Percentiles rank a stretch among this genome's conserved stretches.
These are phyloP conservation scores for Muscicapa adusta DNA, from an alignment of 2,113 vertebrate genomes.

Conservation along the genomic window DNA sequence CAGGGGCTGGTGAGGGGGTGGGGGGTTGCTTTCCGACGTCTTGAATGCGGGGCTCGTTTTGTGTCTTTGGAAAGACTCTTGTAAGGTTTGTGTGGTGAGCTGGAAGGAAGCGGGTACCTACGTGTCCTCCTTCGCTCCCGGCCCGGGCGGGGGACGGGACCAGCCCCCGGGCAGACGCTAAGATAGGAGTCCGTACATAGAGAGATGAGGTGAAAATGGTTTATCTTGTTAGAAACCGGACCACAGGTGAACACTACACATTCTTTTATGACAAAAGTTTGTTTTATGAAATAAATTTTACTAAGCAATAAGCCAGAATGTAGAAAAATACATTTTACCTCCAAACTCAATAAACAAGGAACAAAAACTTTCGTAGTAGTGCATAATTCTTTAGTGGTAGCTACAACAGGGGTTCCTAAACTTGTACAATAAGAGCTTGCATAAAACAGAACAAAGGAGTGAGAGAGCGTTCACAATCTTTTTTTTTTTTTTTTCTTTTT, in stretches of 20 bases:
- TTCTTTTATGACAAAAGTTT: conserved; percentile 82
- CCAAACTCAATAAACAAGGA: conserved; percentile 84
- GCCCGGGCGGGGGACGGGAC: conserved; percentile 8
- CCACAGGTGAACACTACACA: conserved; percentile 79
- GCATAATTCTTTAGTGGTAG: conserved; percentile 79
- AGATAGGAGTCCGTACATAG: conserved; percentile 76
- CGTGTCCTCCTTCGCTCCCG: conserved; percentile 61
- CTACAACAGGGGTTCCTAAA: conserved; percentile 79
- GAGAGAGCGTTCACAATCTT: conserved; percentile 75
- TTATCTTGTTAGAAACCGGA: conserved; percentile 74
- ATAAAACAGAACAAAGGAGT: conserved; percentile 75
- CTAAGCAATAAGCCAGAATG: conserved; percentile 86
- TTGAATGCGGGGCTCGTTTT: conserved; percentile 60
- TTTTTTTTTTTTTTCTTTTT: conserved; percentile 17
- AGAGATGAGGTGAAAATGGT: conserved; percentile 72
- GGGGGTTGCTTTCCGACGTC: conserved; percentile 28
- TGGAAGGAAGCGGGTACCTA: conserved; percentile 59
- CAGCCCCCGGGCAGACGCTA: conserved; percentile 39
- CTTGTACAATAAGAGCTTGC: conserved; percentile 79
- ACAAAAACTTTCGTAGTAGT: conserved; percentile 76
- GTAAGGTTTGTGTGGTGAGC: conserved; percentile 47
- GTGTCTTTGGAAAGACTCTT: conserved; percentile 53
- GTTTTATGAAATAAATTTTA: conserved; percentile 85
- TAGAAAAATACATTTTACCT: conserved; percentile 89
- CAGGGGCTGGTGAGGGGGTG: neutral